phyloP scores from a whole-genome alignment of 2,888 invertebrate genomes.

The Platynereis dumerilii region DNA sequence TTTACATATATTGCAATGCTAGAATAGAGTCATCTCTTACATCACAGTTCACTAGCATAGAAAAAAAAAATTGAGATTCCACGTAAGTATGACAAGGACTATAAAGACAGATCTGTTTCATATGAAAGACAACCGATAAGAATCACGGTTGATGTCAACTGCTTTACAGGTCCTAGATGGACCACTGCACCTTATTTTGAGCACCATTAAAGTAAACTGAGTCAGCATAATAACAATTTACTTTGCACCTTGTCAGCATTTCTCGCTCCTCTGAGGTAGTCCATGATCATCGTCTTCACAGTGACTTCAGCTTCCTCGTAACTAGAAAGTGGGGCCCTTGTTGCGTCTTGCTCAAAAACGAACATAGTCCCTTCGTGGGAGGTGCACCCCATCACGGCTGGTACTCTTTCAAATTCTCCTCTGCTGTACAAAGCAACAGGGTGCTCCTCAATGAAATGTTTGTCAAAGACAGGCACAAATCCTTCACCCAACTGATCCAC shows the following conservation, averaged over 20 bases:
- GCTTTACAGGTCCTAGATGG: too few relatives aligned
- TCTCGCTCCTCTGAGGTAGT: constrained; percentile 7
- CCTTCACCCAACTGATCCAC: constrained; percentile 19
- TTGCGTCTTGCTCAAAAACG: not conserved
- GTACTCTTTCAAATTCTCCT: constrained; percentile 9
- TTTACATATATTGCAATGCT: too few relatives aligned
- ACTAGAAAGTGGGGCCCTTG: not conserved
- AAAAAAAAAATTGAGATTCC: too few relatives aligned
- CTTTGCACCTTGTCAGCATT: not conserved
- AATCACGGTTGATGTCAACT: too few relatives aligned
- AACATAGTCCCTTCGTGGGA: constrained; percentile 25
- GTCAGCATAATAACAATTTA: too few relatives aligned
- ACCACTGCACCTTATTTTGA: too few relatives aligned
- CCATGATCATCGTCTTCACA: not conserved
- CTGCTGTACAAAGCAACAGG: constrained; percentile 7
- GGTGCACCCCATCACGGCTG: constrained; percentile 27
- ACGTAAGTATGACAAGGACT: too few relatives aligned
- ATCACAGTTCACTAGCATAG: too few relatives aligned
- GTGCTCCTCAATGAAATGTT: not conserved
- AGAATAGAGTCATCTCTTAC: too few relatives aligned
- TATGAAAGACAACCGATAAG: too few relatives aligned
- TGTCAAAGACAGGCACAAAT: constrained; percentile 22
- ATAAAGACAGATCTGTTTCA: too few relatives aligned
- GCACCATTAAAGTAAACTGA: too few relatives aligned
- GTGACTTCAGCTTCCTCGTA: not conserved